These are phyloP conservation scores for Oryctes rhinoceros DNA, from an alignment of 1,140 invertebrate genomes.

Conservation along the genomic window DNA sequence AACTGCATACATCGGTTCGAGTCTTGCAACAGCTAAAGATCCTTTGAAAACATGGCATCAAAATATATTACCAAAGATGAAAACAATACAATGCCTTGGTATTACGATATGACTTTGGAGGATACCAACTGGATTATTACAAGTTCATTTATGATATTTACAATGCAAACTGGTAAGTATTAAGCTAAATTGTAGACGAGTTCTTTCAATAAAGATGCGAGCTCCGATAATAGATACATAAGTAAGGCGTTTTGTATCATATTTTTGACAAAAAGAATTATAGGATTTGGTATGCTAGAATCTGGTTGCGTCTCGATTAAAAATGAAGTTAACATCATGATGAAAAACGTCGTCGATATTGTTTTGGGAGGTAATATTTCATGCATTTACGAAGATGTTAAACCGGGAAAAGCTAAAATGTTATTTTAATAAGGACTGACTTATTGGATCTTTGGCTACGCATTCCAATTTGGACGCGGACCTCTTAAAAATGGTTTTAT, in stretches of 20 bases:
- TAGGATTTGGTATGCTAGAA: constrained; percentile 91
- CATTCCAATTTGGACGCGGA: constrained; percentile 85
- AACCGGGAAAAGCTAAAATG: neutral
- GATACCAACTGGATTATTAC: constrained; percentile 94
- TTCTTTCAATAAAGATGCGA: too few species aligned
- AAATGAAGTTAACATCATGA: constrained; percentile 97
- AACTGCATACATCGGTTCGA: neutral
- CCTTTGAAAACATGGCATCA: neutral
- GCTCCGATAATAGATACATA: too few species aligned
- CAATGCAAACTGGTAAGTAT: constrained; percentile 90
- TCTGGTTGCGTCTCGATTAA: constrained; percentile 92
- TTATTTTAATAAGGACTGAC: constrained; percentile 70
- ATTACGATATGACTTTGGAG: constrained; percentile 71
- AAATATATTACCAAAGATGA: constrained; percentile 33
- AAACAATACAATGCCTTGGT: constrained; percentile 51
- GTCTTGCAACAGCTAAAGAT: neutral
- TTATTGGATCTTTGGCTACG: constrained; percentile 95
- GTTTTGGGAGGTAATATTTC: constrained; percentile 77
- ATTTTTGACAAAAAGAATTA: constrained; percentile 44
- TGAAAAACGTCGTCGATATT: constrained; percentile 94
- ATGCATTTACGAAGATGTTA: neutral
- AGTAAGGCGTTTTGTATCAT: too few species aligned
- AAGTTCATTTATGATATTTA: constrained; percentile 94
- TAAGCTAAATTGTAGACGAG: constrained; percentile 42
- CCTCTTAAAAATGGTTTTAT: constrained; percentile 76